Conservation (phyloP, 1,140 invertebrate species). For the Scylla paramamosain region DNA sequence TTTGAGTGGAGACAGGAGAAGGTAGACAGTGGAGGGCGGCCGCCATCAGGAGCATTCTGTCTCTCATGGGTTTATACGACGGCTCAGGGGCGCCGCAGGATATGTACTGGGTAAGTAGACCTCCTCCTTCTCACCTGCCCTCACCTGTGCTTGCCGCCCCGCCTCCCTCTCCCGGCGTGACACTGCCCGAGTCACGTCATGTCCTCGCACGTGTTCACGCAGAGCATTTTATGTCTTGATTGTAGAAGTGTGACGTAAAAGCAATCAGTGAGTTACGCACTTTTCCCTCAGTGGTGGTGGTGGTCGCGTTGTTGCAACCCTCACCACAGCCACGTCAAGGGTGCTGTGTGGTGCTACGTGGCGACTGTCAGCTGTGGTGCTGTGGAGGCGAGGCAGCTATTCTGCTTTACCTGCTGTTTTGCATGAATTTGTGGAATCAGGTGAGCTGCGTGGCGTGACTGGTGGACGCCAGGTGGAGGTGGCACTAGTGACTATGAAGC, state of each 20-base stretch:
- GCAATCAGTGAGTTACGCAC: neutral
- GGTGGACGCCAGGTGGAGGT: neutral
- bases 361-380: neutral
- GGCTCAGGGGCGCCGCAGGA: conserved; percentile 69
- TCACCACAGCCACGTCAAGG: neutral
- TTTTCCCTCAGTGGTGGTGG: neutral
- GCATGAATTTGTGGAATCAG: neutral
- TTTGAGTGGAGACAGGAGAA: conserved; percentile 70
- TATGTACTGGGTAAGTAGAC: conserved; percentile 73
- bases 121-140: neutral
- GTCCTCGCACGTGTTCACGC: neutral
- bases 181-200: neutral
- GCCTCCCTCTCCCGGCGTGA: neutral
- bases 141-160: conserved; percentile 11
- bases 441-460: neutral
- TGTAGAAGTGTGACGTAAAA: neutral
- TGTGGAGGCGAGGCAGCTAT: neutral
- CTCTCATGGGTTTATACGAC: conserved; percentile 73
- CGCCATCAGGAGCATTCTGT: neutral
- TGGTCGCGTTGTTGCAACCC: neutral
- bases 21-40: conserved; percentile 58
- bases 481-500: neutral
- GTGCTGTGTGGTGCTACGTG: neutral
- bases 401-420: neutral
- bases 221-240: neutral